A percentile compares a stretch with the other conserved stretches of the same genome.
Evolutionary conservation across 2,888 invertebrate species (phyloP).

Genomic region (Elysia crispata): DNA sequence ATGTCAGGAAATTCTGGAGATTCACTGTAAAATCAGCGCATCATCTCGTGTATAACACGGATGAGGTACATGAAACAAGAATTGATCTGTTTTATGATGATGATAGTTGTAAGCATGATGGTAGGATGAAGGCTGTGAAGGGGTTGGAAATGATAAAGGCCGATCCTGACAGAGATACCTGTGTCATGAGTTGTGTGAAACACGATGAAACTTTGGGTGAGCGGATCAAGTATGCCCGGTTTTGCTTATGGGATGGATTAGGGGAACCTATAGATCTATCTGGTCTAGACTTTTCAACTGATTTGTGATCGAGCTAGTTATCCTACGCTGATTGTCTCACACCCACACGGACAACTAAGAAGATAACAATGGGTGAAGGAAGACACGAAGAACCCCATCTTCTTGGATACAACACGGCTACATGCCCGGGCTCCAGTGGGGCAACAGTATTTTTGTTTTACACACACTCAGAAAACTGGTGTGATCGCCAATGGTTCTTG

Average conservation of each 20-base stretch:
- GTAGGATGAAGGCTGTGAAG: no score
- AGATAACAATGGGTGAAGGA: constrained; percentile 21
- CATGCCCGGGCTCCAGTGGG: no score
- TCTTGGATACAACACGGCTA: no score
- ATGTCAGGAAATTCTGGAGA: neutral
- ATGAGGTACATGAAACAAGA: neutral
- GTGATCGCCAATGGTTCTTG: no score
- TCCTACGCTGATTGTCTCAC: constrained; percentile 7
- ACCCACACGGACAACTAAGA: constrained; percentile 30
- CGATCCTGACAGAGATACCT: neutral
- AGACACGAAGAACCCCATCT: neutral
- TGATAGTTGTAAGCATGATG: neutral
- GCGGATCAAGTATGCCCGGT: neutral
- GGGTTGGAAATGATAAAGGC: no score
- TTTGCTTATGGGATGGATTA: neutral
- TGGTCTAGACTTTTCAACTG: neutral
- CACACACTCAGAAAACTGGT: no score
- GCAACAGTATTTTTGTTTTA: no score
- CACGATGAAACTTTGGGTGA: neutral
- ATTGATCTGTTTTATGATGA: constrained; percentile 14
- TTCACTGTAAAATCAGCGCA: neutral
- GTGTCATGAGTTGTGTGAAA: constrained; percentile 12
- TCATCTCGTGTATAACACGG: constrained; percentile 22
- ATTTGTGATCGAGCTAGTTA: neutral
- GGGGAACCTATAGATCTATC: no score